A percentile compares a stretch with the other conserved stretches of the same genome.
Evolutionary conservation across 92 coral and sea anemone genomes (phyloP).

Genomic region (Parazoanthus darwini): DNA sequence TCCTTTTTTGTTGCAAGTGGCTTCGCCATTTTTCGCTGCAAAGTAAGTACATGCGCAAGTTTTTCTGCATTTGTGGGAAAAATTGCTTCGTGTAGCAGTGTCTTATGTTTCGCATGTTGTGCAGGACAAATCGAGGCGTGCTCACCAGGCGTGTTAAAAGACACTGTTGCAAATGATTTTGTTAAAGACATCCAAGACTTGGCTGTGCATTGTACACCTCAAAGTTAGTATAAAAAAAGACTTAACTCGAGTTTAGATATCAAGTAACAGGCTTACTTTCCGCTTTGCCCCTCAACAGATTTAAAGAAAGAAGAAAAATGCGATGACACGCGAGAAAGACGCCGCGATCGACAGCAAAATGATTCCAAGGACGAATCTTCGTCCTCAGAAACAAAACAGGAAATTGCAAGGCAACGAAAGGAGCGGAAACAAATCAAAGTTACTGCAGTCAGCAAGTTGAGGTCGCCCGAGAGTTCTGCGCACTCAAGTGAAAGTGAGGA

Average conservation of each 20-base stretch:
- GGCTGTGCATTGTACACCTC: not conserved
- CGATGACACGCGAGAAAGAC: slow-evolving; percentile 54
- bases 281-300: slow-evolving; percentile 19
- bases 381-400: slow-evolving; percentile 28
- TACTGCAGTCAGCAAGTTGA: slow-evolving; percentile 21
- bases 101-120: too few relatives aligned
- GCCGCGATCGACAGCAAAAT: slow-evolving; percentile 31
- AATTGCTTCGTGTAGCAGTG: too few relatives aligned
- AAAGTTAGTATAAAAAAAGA: too few relatives aligned
- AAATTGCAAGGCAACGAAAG: slow-evolving; percentile 23
- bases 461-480: slow-evolving; percentile 59
- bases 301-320: slow-evolving; percentile 42
- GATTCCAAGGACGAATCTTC: slow-evolving; percentile 19
- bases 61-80: too few relatives aligned
- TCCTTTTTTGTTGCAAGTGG: too few relatives aligned
- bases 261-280: not conserved
- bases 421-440: slow-evolving; percentile 11
- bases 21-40: too few relatives aligned
- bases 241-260: not conserved
- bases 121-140: too few relatives aligned
- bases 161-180: too few relatives aligned
- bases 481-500: slow-evolving; percentile 54
- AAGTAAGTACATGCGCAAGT: too few relatives aligned
- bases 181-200: not conserved
- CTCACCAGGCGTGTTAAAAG: too few relatives aligned